Conservation (phyloP, 2,888 invertebrate species). For the Hetaerina titia region DNA sequence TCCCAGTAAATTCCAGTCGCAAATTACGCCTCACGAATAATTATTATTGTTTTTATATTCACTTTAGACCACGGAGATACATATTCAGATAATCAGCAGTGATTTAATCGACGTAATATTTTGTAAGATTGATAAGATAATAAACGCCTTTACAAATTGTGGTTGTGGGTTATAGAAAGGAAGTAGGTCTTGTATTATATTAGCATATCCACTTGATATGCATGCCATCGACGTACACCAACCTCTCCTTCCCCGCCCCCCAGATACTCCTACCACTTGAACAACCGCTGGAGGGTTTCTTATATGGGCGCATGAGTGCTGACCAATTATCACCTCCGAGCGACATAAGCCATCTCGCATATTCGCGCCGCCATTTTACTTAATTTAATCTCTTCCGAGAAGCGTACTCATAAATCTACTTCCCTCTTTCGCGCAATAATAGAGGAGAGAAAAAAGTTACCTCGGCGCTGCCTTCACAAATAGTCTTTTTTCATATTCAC, state of each 20-base stretch:
- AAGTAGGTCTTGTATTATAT: not conserved
- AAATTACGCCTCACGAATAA: not conserved
- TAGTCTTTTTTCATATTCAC: not conserved
- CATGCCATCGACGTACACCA: slow-evolving; percentile 13
- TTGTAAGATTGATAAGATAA: not conserved
- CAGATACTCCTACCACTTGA: not conserved
- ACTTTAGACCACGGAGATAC: not conserved
- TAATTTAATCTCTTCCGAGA: slow-evolving; percentile 65
- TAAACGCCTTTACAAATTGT: not conserved
- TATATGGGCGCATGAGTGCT: slow-evolving; percentile 30
- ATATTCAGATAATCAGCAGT: not conserved
- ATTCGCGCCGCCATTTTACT: slow-evolving; percentile 45
- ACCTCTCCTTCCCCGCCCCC: not conserved
- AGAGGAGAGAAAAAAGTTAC: not conserved
- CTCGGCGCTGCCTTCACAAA: not conserved
- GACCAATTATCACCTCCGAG: slow-evolving; percentile 51
- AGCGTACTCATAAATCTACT: slow-evolving; percentile 31
- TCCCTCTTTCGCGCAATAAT: slow-evolving; percentile 3
- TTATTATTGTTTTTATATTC: not conserved
- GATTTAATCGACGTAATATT: not conserved
- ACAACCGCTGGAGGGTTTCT: not conserved
- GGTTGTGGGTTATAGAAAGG: not conserved
- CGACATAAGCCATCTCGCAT: slow-evolving; percentile 40
- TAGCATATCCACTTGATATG: slow-evolving; percentile 12
- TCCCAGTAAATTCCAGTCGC: not conserved